Evolutionary conservation across 2,888 invertebrate species (phyloP).

Genomic region (Zhengitettix transpicula): DNA sequence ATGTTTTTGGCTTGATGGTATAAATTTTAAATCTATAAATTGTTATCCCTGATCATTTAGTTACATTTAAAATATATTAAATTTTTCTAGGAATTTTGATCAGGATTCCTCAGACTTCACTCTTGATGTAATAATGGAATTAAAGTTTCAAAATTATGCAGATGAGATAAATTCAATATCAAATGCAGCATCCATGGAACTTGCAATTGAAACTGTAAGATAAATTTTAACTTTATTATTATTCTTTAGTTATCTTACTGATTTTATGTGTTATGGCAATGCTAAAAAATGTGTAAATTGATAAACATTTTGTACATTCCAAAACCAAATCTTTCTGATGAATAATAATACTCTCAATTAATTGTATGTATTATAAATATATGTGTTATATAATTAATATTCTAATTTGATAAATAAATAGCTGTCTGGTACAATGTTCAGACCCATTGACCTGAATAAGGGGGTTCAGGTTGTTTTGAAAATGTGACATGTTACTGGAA

Average conservation of each 20-base stretch:
- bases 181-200: slow-evolving; percentile 74
- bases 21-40: too few species aligned
- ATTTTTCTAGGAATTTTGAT: slow-evolving; percentile 45
- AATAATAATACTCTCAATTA: too few species aligned
- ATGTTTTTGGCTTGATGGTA: too few species aligned
- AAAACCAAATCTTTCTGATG: too few species aligned
- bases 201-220: slow-evolving; percentile 53
- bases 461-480: too few species aligned
- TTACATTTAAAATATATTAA: not conserved
- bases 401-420: too few species aligned
- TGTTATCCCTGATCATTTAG: not conserved
- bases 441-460: too few species aligned
- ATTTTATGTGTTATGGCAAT: not conserved
- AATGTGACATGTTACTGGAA: too few species aligned
- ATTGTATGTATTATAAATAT: too few species aligned
- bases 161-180: slow-evolving; percentile 76
- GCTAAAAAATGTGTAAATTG: not conserved
- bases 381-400: too few species aligned
- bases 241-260: not conserved
- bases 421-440: too few species aligned
- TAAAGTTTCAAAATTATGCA: slow-evolving; percentile 66
- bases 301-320: too few species aligned
- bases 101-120: slow-evolving; percentile 64
- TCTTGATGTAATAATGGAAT: slow-evolving; percentile 57
- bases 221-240: not conserved